Evolutionary conservation across 92 coral and sea anemone genomes (phyloP), one percentile per base, ranked within the genome.

Genomic region (Bergia puertoricense): DNA sequence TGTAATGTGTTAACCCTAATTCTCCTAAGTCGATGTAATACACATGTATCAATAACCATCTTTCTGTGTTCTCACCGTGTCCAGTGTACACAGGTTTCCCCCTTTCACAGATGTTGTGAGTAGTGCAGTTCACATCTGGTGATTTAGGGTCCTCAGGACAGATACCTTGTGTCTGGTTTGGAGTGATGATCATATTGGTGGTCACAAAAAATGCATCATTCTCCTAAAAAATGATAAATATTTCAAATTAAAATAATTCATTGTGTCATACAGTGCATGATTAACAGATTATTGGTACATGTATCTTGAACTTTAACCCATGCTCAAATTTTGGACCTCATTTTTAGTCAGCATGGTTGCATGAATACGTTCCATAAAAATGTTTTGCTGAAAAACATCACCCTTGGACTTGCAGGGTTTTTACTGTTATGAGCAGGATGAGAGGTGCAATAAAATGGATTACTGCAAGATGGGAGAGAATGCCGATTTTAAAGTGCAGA

Each of bases 141-240:
- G 80, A 77, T 44, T 80, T 85, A n/a, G 91, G 92, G 87, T 95
- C 96, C 87, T 97, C 99, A 2, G 98, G 96, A 86, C 99, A 97
- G 1, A 40, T 92, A 71, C 88, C 88, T 74, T 97, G 99, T 38
- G 77, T 91, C 84, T 97, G 99, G 85, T 93, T 91, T 7, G 99
- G 99, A 3, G 99, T 92, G 84, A 97, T 97, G 0, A 97, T 89
- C 99, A 97, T 91, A 89, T 97, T 95, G 78, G 99, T 97, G 86
- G 92, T 92, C 18, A 97, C 97, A 94, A 97, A 97, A 38, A 97
- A 95, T 9, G 95, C 99, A 93, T 89, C 85, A 86, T 95, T 88
- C 76, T 97, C 99, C 99, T 97, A 65, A 15, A 57, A 46, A 65
- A 39, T 54, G 54, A 73, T 68, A 80, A 56, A 85, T 44, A 57